A percentile compares a stretch with the other conserved stretches of the same genome.
Conservation (phyloP, 2,888 invertebrate genomes). For the Acleris literana region DNA sequence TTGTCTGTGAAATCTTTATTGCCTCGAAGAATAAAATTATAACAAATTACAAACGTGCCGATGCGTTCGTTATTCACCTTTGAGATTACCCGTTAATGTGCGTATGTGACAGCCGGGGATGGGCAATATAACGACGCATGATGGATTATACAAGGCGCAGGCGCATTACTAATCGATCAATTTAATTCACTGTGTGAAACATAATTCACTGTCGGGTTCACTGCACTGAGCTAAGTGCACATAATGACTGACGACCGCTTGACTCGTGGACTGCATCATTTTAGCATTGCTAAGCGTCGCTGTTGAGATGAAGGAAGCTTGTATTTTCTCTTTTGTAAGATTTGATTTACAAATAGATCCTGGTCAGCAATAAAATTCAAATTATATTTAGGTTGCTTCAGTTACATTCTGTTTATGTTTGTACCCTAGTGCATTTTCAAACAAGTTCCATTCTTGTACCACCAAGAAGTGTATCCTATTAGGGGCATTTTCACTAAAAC, state of each 20-base stretch:
- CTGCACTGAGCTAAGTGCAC: conserved; percentile 13
- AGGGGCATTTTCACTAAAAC: too few species aligned
- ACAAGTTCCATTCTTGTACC: too few species aligned
- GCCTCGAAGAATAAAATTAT: conserved; percentile 19
- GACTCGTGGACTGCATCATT: conserved; percentile 11
- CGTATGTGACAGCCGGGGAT: conserved; percentile 11
- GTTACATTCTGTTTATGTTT: too few species aligned
- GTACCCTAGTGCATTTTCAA: too few species aligned
- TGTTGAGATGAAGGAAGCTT: conserved; percentile 19
- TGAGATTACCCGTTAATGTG: conserved; percentile 7
- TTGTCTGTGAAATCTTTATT: conserved; percentile 15
- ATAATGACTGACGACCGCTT: conserved; percentile 20
- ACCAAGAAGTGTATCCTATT: too few species aligned
- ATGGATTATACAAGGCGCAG: conserved; percentile 22
- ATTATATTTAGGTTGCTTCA: too few species aligned
- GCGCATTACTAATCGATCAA: conserved; percentile 28
- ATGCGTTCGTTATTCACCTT: conserved; percentile 13
- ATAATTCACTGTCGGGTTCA: conserved; percentile 23
- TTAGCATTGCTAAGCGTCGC: conserved; percentile 13
- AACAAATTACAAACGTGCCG: conserved; percentile 14
- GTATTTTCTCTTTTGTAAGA: conserved; percentile 16
- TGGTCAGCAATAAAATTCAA: too few species aligned
- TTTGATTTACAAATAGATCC: too few species aligned
- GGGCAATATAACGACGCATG: conserved; percentile 14
- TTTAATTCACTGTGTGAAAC: conserved; percentile 1